A percentile compares a stretch with the other conserved stretches of the same genome.
These are phyloP conservation scores for Ibycter americanus DNA, from an alignment of 2,797 vertebrate species.

Conservation along the genomic window DNA sequence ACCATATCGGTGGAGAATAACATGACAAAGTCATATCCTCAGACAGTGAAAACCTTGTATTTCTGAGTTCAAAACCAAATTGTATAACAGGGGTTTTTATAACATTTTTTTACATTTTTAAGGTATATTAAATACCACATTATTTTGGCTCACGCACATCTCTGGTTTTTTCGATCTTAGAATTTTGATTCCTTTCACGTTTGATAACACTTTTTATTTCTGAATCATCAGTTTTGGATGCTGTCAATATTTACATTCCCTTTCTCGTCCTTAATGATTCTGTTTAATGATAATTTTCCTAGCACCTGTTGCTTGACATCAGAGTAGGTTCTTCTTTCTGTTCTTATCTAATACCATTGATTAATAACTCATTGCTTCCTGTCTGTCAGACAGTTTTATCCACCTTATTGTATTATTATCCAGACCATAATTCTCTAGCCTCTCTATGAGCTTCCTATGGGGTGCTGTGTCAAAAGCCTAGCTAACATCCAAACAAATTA, in stretches of 20 bases:
- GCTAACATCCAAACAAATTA: constrained; percentile 76
- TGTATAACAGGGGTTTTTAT: neutral
- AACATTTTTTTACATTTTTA: neutral
- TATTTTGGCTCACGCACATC: neutral
- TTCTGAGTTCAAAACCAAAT: neutral
- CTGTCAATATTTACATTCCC: constrained; percentile 38
- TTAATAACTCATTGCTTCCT: constrained; percentile 65
- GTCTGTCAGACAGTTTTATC: constrained; percentile 45
- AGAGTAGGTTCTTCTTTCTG: constrained; percentile 20
- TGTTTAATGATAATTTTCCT: constrained; percentile 27
- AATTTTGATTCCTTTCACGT: neutral
- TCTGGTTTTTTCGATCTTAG: neutral
- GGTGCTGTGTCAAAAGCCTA: constrained; percentile 60
- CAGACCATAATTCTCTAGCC: constrained; percentile 43
- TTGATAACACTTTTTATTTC: neutral
- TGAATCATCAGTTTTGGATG: neutral
- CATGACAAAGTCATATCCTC: neutral
- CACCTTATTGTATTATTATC: constrained; percentile 31
- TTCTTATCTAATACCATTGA: constrained; percentile 61
- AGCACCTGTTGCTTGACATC: neutral
- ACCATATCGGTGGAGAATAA: neutral
- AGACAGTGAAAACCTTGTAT: neutral
- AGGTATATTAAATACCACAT: neutral
- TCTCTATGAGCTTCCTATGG: constrained; percentile 63
- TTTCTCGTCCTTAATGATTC: constrained; percentile 16